A percentile compares a stretch with the other conserved stretches of the same genome.
Conservation (phyloP, 2,113 vertebrate species). For the Scomber scombrus region DNA sequence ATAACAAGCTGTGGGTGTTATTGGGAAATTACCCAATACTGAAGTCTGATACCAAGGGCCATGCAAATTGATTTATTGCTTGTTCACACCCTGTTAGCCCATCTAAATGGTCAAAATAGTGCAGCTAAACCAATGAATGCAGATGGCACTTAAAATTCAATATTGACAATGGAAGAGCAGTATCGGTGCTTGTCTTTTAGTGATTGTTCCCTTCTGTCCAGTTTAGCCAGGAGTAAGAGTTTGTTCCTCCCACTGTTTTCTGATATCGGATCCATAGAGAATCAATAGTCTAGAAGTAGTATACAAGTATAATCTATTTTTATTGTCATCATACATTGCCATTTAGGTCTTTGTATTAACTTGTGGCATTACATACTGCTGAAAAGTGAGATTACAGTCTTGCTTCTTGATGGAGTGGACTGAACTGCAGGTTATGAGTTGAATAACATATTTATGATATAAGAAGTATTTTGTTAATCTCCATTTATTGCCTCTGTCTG, state of each 20-base stretch:
- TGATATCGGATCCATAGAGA: constrained; percentile 4
- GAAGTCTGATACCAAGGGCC: constrained; percentile 37
- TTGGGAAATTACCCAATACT: constrained; percentile 40
- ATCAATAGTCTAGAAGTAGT: constrained; percentile 4
- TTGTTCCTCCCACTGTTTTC: constrained; percentile 15
- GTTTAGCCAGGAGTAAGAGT: background rate
- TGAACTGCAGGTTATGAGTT: background rate
- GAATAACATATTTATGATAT: background rate
- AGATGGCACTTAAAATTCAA: background rate
- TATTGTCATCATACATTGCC: too few relatives aligned
- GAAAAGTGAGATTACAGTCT: background rate
- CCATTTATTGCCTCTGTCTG: background rate
- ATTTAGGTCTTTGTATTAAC: background rate
- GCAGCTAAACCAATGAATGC: background rate
- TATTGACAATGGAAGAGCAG: constrained; percentile 22
- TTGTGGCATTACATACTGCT: background rate
- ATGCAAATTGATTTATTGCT: constrained; percentile 58
- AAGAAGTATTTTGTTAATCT: background rate
- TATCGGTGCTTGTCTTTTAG: background rate
- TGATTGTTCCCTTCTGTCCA: background rate
- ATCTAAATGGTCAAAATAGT: constrained; percentile 42
- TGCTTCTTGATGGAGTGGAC: background rate
- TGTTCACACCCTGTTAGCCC: constrained; percentile 52
- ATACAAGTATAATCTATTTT: too few relatives aligned
- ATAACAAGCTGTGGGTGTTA: constrained; percentile 37